phyloP scores from a whole-genome alignment of 1,140 invertebrate genomes.

The Druon quercuslanigerum region DNA sequence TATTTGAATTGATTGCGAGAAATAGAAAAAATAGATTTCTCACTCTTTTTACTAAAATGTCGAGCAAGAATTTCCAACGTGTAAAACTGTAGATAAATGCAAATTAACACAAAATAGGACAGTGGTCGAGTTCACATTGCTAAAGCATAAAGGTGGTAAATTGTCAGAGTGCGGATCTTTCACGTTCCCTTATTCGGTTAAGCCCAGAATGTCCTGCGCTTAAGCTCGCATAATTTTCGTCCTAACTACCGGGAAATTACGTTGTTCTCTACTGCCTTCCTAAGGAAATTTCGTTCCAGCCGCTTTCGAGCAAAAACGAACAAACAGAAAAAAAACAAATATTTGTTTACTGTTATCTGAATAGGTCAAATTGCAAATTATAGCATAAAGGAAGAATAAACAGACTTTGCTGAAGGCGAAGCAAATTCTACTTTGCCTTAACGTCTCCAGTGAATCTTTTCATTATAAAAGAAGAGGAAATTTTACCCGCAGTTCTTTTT shows the following conservation, averaged over 20 bases:
- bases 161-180: constrained; percentile 50
- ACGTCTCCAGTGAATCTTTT: not conserved
- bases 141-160: constrained; percentile 53
- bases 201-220: constrained; percentile 53
- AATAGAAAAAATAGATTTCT: too few relatives aligned
- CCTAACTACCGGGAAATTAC: constrained; percentile 55
- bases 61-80: constrained; percentile 40
- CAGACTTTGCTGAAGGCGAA: too few relatives aligned
- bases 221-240: constrained; percentile 58
- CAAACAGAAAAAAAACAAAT: constrained; percentile 36
- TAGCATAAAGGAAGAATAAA: not conserved
- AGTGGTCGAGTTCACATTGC: constrained; percentile 53
- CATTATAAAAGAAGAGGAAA: not conserved
- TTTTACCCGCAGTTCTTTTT: too few relatives aligned
- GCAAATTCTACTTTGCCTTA: too few relatives aligned
- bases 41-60: constrained; percentile 25
- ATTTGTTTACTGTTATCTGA: constrained; percentile 31
- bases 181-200: constrained; percentile 57
- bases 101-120: constrained; percentile 41
- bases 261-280: constrained; percentile 48
- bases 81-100: constrained; percentile 36
- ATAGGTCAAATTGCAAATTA: constrained; percentile 36
- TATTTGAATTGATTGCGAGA: too few relatives aligned
- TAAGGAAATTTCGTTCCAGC: constrained; percentile 48
- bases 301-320: constrained; percentile 39